Evolutionary conservation across 2,888 invertebrate species (phyloP), one percentile per base, ranked within the genome.

Genomic region (Prostheceraeus crozeri): DNA sequence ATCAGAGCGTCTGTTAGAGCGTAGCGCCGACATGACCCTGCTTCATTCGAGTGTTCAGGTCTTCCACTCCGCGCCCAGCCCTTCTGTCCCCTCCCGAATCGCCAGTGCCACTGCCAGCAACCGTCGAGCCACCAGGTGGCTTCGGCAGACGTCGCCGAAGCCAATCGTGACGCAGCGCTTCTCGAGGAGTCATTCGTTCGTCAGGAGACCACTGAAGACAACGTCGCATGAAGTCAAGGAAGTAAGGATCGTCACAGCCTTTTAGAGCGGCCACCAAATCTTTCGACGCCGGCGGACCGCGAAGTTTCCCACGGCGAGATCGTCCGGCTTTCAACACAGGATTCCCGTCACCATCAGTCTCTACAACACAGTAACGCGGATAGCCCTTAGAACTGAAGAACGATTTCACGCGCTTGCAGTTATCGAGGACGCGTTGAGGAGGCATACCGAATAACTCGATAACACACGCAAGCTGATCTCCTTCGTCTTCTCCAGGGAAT

Each of bases 161-260:
- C 65, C 65, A 65, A 4, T 57, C 33, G 51, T 65, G 65, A 67
- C 86, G 82, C 55, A 90, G 79, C 28, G 90, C 91, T 66, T 84
- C 83, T 63, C 83, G 82, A 0, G 94, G 91, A 35, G 89, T 89
- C 80, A 94, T 82, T 54, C 94, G 83, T 70, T 83, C 82, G 67
- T 87, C 86, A 0, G 93, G 90, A 78, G 93, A 90, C 93, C 93
- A 94, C 72, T 90, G 89, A 65, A 94, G 82, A 77, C 94, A 94
- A 68, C 87, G 82, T 71, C 85, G 84, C 71, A 94, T 85, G 78
- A 94, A 94, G 79, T 93, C 91, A 67, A 93, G 82, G 77, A 94
- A 94, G 67, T 88, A 80, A 48, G 85, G 85, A 79, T 94, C 93
- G 72, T 88, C 87, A 69, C 76, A 72, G 60, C 71, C 69, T 63